A percentile compares a stretch with the other conserved stretches of the same genome.
Conservation (phyloP, 2,113 vertebrate species). For the Tragulus kanchil region DNA sequence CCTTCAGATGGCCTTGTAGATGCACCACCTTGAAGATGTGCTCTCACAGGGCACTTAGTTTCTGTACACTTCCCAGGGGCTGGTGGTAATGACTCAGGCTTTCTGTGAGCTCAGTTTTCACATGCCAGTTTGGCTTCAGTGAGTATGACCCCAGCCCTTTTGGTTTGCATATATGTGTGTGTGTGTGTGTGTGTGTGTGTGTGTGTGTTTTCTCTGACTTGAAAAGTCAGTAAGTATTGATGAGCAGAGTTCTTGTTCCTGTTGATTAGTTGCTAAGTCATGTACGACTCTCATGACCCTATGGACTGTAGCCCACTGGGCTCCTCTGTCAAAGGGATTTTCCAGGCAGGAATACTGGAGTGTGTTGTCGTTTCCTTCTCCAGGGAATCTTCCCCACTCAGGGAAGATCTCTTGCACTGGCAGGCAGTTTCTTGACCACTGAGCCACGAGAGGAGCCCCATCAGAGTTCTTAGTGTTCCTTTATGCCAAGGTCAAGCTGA, state of each 20-base stretch:
- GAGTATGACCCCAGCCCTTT: background rate
- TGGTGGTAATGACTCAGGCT: background rate
- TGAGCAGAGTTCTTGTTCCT: background rate
- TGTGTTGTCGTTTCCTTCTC: background rate
- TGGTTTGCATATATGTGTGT: background rate
- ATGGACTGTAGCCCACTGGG: background rate
- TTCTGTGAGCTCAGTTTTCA: background rate
- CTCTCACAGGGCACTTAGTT: background rate
- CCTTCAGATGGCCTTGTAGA: background rate
- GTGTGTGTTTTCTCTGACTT: background rate
- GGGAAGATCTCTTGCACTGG: background rate
- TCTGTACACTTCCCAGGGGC: background rate
- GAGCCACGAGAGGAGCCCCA: background rate
- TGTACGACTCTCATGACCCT: accelerated
- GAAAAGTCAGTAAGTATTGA: background rate
- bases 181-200: background rate
- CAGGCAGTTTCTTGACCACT: background rate
- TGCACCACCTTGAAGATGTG: background rate
- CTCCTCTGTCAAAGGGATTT: background rate
- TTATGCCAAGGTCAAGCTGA: background rate
- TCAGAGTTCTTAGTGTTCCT: background rate
- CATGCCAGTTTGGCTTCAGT: background rate
- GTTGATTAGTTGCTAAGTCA: background rate
- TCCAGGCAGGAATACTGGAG: background rate
- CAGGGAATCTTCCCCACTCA: background rate